phyloP scores from a whole-genome alignment of 64 coral and sea anemone genomes.

The Dendrophyllia cribrosa region DNA sequence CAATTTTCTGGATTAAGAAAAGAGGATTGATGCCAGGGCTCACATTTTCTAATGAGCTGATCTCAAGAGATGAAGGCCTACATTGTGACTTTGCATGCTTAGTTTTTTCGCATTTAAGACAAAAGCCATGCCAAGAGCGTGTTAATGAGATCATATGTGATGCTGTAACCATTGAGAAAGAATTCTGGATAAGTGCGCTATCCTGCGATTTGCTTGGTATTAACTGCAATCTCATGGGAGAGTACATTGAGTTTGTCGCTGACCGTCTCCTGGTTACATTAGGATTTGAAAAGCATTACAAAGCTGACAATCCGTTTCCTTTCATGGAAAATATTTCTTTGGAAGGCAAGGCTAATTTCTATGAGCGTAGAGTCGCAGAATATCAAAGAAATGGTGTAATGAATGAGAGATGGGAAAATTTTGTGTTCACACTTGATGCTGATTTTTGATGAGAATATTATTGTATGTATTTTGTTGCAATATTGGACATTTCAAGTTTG shows the following conservation, averaged over 20 bases:
- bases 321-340: slow-evolving; percentile 96
- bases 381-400: slow-evolving; percentile 94
- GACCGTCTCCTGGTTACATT: slow-evolving; percentile 80
- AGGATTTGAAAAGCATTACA: slow-evolving; percentile 67
- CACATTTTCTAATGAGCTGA: slow-evolving; percentile 91
- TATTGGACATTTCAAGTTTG: too few relatives aligned
- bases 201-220: slow-evolving; percentile 81
- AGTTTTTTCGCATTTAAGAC: slow-evolving; percentile 73
- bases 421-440: slow-evolving; percentile 74
- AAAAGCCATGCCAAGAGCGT: slow-evolving; percentile 68
- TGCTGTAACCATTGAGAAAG: slow-evolving; percentile 85
- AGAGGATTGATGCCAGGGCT: slow-evolving; percentile 85
- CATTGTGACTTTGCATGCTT: slow-evolving; percentile 98
- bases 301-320: slow-evolving; percentile 76
- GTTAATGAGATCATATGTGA: slow-evolving; percentile 79
- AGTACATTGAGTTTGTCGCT: slow-evolving; percentile 91
- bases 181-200: slow-evolving; percentile 77
- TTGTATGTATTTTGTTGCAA: too few relatives aligned
- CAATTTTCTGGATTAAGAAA: slow-evolving; percentile 92
- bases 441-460: slow-evolving; percentile 32
- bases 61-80: slow-evolving; percentile 90
- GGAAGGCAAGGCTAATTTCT: slow-evolving; percentile 91
- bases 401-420: slow-evolving; percentile 59
- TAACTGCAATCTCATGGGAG: slow-evolving; percentile 81
- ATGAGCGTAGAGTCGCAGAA: slow-evolving; percentile 82